A percentile compares a stretch with the other conserved stretches of the same genome.
These are phyloP conservation scores for Hydriomena furcata DNA, from an alignment of 2,888 invertebrate genomes.

Conservation along the genomic window DNA sequence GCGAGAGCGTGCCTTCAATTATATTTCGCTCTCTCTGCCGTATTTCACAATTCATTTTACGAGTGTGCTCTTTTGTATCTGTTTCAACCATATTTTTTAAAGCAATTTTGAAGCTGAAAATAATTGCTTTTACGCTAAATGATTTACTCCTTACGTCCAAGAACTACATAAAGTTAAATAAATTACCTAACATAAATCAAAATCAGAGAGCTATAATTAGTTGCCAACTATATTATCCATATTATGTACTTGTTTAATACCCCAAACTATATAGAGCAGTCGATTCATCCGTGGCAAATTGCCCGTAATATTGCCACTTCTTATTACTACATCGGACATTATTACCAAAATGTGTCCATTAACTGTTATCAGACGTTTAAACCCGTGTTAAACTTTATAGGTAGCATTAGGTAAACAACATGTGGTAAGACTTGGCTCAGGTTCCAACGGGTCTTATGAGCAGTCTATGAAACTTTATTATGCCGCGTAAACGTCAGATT, in stretches of 20 bases:
- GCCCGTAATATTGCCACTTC: background rate
- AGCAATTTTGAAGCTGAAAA: too few relatives aligned
- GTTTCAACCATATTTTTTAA: background rate
- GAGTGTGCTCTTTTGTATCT: background rate
- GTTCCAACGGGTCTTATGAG: slow-evolving; percentile 5
- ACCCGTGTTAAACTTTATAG: slow-evolving; percentile 5
- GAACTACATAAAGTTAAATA: too few relatives aligned
- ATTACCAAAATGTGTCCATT: slow-evolving; percentile 1
- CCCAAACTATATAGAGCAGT: background rate
- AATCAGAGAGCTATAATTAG: too few relatives aligned
- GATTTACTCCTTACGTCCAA: too few relatives aligned
- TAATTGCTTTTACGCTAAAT: too few relatives aligned
- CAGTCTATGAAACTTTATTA: slow-evolving; percentile 18
- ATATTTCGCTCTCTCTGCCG: slow-evolving; percentile 38
- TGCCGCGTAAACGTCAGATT: slow-evolving; percentile 25
- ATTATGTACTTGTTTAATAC: too few relatives aligned
- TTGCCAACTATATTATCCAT: too few relatives aligned
- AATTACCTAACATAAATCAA: too few relatives aligned
- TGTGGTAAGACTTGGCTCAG: slow-evolving; percentile 6
- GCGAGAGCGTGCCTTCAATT: slow-evolving; percentile 39
- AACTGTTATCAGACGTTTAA: background rate
- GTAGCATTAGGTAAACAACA: background rate
- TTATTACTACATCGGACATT: slow-evolving; percentile 2
- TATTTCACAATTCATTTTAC: slow-evolving; percentile 39
- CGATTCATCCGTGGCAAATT: slow-evolving; percentile 2